These are phyloP conservation scores for Pelochelys cantorii DNA, from an alignment of 2,797 vertebrate genomes.

Conservation along the genomic window DNA sequence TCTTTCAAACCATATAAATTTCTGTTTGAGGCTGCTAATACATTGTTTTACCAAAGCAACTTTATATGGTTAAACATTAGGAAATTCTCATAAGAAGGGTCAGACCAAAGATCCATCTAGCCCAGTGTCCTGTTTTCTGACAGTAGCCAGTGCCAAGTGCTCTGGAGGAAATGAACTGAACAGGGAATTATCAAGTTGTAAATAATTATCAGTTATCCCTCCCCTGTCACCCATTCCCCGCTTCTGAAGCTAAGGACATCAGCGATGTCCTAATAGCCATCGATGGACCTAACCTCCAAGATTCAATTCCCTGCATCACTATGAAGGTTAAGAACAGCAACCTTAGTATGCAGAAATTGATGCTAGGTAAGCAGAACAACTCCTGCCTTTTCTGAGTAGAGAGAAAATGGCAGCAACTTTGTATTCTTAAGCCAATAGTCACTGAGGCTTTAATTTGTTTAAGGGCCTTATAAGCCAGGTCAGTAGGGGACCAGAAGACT, in stretches of 20 bases:
- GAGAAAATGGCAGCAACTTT: background rate
- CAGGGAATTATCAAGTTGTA: no score
- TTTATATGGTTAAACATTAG: background rate
- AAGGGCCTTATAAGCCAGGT: background rate
- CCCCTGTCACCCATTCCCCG: no score
- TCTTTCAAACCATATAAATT: constrained; percentile 8
- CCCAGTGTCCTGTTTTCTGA: no score
- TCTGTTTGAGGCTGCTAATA: constrained; percentile 10
- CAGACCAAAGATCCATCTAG: no score
- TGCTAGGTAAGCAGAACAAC: constrained; percentile 34
- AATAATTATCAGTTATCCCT: no score
- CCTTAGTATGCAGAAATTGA: constrained; percentile 3
- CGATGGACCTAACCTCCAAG: background rate
- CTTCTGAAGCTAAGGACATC: no score
- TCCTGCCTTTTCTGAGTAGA: background rate
- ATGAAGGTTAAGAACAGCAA: constrained; percentile 6
- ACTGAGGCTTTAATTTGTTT: background rate
- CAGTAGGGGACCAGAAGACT: constrained; percentile 8
- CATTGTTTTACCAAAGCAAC: background rate
- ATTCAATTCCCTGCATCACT: background rate
- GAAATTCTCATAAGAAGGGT: background rate
- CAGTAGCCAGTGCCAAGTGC: no score
- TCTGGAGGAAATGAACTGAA: no score
- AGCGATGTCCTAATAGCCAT: no score
- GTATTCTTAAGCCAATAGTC: background rate